Conservation (phyloP, 1,140 invertebrate genomes). For the Trachelipus rathkii region DNA sequence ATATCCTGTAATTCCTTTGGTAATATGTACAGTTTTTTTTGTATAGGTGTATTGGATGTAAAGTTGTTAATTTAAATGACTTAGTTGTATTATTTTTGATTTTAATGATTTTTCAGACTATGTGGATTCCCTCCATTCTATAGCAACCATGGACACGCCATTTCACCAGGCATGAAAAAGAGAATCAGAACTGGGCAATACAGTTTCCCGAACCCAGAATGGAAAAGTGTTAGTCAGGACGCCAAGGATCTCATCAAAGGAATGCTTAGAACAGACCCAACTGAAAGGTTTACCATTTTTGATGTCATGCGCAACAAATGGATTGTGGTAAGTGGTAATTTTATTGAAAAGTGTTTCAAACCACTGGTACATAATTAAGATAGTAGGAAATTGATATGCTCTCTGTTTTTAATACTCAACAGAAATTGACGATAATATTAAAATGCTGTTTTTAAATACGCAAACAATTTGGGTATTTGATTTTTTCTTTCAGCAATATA, state of each 20-base stretch:
- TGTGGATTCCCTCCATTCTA: constrained; percentile 99
- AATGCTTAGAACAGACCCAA: constrained; percentile 89
- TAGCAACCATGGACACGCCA: constrained; percentile 91
- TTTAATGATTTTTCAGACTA: constrained; percentile 58
- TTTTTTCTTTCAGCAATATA: constrained; percentile 63
- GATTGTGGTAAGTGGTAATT: constrained; percentile 68
- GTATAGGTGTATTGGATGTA: neutral
- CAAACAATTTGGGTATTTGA: neutral
- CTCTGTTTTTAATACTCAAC: no score
- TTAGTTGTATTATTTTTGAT: neutral
- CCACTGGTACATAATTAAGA: no score
- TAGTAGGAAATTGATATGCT: no score
- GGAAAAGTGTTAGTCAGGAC: constrained; percentile 87
- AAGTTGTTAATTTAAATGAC: neutral
- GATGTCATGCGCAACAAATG: constrained; percentile 85
- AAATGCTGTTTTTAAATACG: no score
- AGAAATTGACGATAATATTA: no score
- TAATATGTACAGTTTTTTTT: neutral
- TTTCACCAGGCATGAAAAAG: constrained; percentile 99
- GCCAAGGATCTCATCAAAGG: constrained; percentile 92
- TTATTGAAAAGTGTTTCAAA: no score
- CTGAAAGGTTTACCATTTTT: constrained; percentile 80
- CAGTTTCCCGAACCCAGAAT: constrained; percentile 93
- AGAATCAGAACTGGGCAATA: constrained; percentile 90
- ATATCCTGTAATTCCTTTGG: no score